A percentile compares a stretch with the other conserved stretches of the same genome.
phyloP scores from a whole-genome alignment of 2,113 vertebrate species.

The zebrafish (Danio rerio) region GRCz12tu NC_133182.1:67023001-67023500 shows the following conservation, averaged over 20 bases:
- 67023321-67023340: neutral
- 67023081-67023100: neutral
- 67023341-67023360: conserved; percentile 1
- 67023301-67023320: neutral
- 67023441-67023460: conserved; percentile 54
- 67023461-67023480: conserved; percentile 59
- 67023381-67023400: conserved; percentile 56
- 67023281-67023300: neutral
- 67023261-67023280: neutral
- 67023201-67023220: conserved; percentile 8
- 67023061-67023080: conserved; percentile 13
- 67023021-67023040: conserved; percentile 17
- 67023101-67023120: neutral
- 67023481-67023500: conserved; percentile 55
- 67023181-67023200: neutral
- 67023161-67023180: neutral
- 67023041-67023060: neutral
- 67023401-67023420: conserved; percentile 48
- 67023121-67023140: neutral
- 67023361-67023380: conserved; percentile 49
- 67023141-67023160: neutral
- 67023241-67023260: neutral
- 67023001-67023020: conserved; percentile 35
- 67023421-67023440: conserved; percentile 52
- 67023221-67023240: neutral